Evolutionary conservation across 1,140 invertebrate species (phyloP).

Genomic region (Macrostomum lignano): DNA sequence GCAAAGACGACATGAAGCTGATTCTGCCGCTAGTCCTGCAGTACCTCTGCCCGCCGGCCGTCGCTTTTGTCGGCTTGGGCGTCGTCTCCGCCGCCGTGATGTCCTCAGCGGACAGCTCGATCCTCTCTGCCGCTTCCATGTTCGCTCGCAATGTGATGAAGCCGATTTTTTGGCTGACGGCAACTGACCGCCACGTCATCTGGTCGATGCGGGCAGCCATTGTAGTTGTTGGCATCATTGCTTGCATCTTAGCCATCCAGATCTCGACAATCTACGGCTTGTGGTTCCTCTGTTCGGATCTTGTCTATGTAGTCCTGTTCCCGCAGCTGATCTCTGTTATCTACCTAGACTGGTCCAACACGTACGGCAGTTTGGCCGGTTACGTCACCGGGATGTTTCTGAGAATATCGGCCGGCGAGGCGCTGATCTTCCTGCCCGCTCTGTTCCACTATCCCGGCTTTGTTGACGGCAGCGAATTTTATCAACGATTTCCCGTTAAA

Average conservation of each 20-base stretch:
- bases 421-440: conserved; percentile 46
- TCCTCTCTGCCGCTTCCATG: conserved; percentile 82
- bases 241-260: conserved; percentile 73
- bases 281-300: conserved; percentile 74
- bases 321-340: conserved; percentile 89
- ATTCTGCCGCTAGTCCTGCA: conserved; percentile 83
- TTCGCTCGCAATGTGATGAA: conserved; percentile 91
- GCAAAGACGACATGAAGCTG: conserved; percentile 46
- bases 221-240: conserved; percentile 59
- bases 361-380: conserved; percentile 55
- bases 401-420: conserved; percentile 58
- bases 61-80: conserved; percentile 79
- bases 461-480: conserved; percentile 35
- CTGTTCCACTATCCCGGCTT: conserved; percentile 61
- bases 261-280: conserved; percentile 85
- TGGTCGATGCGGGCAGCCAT: conserved; percentile 84
- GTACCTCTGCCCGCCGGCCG: conserved; percentile 59
- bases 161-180: conserved; percentile 63
- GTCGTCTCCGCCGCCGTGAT: conserved; percentile 92
- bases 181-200: conserved; percentile 31
- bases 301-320: conserved; percentile 88
- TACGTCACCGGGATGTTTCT: conserved; percentile 63
- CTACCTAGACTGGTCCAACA: conserved; percentile 49
- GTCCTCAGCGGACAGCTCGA: conserved; percentile 88
- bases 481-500: conserved; percentile 35